Conservation (phyloP, 2,888 invertebrate genomes). For the Agonopterix arenella region DNA sequence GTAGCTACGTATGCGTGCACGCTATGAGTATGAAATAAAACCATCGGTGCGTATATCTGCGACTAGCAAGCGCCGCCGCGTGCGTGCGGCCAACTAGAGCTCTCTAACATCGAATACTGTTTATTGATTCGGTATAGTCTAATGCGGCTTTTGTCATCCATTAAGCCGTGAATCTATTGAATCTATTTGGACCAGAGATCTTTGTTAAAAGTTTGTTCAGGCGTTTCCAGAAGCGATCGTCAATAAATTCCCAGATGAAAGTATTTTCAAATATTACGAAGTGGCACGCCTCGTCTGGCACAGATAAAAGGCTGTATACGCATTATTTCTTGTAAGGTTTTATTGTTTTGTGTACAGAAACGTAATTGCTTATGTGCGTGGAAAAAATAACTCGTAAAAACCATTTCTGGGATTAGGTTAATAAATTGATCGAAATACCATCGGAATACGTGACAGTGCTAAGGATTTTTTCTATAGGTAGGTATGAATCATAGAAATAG, state of each 20-base stretch:
- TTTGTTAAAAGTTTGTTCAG: slow-evolving; percentile 24
- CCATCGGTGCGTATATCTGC: slow-evolving; percentile 20
- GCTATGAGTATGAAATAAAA: slow-evolving; percentile 24
- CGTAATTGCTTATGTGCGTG: slow-evolving; percentile 3
- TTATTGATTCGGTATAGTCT: slow-evolving; percentile 35
- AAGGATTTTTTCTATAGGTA: no score
- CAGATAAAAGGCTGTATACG: slow-evolving; percentile 4
- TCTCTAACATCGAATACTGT: slow-evolving; percentile 26
- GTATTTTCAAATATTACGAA: slow-evolving; percentile 12
- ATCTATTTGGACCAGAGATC: slow-evolving; percentile 15
- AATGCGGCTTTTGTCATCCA: slow-evolving; percentile 34
- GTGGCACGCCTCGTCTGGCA: not conserved
- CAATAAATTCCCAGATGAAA: slow-evolving; percentile 16
- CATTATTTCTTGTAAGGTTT: not conserved
- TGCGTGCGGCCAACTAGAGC: not conserved
- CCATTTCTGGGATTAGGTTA: not conserved
- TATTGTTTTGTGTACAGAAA: slow-evolving; percentile 1
- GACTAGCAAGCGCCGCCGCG: no score
- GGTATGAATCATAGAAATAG: no score
- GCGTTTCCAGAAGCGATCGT: slow-evolving; percentile 9
- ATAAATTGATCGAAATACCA: no score
- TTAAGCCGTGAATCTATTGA: slow-evolving; percentile 29
- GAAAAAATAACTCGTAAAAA: not conserved
- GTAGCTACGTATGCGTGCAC: no score
- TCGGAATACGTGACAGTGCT: no score